Evolutionary conservation across 2,888 invertebrate species (phyloP), one percentile per base, ranked within the genome.

Genomic region (Falcaria lacertinaria): DNA sequence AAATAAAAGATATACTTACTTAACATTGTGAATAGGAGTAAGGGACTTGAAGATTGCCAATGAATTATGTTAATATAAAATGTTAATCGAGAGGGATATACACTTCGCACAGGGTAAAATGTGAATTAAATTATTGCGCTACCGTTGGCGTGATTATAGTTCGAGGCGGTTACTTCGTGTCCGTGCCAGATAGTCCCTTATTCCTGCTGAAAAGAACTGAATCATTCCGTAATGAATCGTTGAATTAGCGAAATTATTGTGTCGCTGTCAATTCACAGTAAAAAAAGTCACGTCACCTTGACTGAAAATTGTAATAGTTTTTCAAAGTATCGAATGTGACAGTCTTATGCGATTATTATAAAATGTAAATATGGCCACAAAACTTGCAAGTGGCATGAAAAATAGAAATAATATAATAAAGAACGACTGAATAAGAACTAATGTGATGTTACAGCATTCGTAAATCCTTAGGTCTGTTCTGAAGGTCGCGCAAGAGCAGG

Each of bases 31-130:
- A 74, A 74, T 59, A 14, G 85, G 86, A 78, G 77, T 83, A 82
- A 85, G 88, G 86, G 85, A 85, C 82, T 76, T 74, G 65, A 57
- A 68, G 77, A 76, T 77, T 78, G 74, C 75, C 81, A 79, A 80
- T 83, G 77, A 19, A 69, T 65, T 69, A 76, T 74, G 71, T 82
- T 83, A 28, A 74, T 78, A 66, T 69, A 75, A 70, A 61, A 77
- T 79, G 77, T 80, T 79, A 28, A 76, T 76, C 82, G 78, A 80
- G 65, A 74, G 81, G 74, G 74, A 74, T 77, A 28, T 28, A 78
- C 77, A 80, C 72, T 76, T 80, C 68, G 84, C 87, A 88, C 88
- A 88, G 88, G 88, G 88, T 88, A 85, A 79, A 80, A 76, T 80
- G 74, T 83, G 83, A 83, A 74, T 77, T 61, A 74, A 72, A 72